A percentile compares a stretch with the other conserved stretches of the same genome.
Conservation (phyloP, 2,113 vertebrate species). For the Nanger granti region DNA sequence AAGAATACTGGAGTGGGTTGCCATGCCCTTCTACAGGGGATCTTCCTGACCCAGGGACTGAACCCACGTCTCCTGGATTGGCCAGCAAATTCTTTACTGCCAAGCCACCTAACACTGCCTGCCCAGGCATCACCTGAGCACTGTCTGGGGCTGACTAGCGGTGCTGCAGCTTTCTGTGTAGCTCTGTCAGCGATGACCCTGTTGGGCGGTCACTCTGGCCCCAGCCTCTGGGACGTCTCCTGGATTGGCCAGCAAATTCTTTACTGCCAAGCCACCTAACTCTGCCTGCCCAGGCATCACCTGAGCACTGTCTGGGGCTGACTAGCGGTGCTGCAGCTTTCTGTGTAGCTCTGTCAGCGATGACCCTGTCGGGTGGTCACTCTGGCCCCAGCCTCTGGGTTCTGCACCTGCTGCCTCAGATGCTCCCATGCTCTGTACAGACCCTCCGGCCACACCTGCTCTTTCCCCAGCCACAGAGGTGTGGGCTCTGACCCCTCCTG, state of each 20-base stretch:
- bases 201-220: fast-evolving
- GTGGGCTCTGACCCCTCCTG: no score
- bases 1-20: not conserved
- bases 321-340: fast-evolving
- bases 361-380: fast-evolving
- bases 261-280: not conserved
- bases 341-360: not conserved
- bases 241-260: not conserved
- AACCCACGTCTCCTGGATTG: not conserved
- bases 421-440: not conserved
- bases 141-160: fast-evolving
- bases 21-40: not conserved
- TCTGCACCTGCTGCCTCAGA: not conserved
- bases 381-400: not conserved
- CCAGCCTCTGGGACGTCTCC: not conserved
- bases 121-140: not conserved
- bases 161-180: not conserved
- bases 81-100: not conserved
- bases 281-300: fast-evolving
- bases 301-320: not conserved
- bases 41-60: not conserved
- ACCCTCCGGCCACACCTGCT: not conserved
- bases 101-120: not conserved
- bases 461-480: no score
- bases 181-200: not conserved